A percentile compares a stretch with the other conserved stretches of the same genome.
Evolutionary conservation across 2,888 invertebrate species (phyloP).

Genomic region (Ectemnius cavifrons): DNA sequence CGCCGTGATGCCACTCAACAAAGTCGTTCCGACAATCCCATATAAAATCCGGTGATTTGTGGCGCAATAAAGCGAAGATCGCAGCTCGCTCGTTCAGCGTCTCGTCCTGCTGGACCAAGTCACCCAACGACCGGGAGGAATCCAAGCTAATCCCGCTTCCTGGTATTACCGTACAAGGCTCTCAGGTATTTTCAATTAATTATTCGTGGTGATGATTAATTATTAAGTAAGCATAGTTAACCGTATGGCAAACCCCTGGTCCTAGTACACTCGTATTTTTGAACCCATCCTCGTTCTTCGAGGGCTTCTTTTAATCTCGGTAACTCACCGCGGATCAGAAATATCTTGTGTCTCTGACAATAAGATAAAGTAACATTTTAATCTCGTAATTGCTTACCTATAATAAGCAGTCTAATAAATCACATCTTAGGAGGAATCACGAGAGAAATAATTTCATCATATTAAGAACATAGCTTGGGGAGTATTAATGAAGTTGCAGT

Average conservation of each 20-base stretch:
- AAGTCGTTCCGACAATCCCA: conserved; percentile 75
- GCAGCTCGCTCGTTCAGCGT: conserved; percentile 69
- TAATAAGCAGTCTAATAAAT: neutral
- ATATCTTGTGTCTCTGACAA: conserved; percentile 68
- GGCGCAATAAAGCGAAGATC: conserved; percentile 63
- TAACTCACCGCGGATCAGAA: conserved; percentile 71
- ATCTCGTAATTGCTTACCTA: neutral
- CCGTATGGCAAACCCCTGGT: conserved; percentile 72
- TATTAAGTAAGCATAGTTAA: conserved; percentile 40
- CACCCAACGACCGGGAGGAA: conserved; percentile 63
- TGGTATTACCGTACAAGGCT: conserved; percentile 30
- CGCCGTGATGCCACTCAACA: conserved; percentile 68
- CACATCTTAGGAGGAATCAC: too few relatives aligned
- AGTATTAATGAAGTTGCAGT: too few relatives aligned
- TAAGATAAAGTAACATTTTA: neutral
- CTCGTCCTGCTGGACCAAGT: conserved; percentile 64
- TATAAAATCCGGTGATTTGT: conserved; percentile 68
- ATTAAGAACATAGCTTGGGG: too few relatives aligned
- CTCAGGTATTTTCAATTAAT: too few relatives aligned
- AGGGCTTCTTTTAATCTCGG: conserved; percentile 70
- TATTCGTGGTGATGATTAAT: too few relatives aligned
- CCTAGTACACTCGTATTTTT: conserved; percentile 71
- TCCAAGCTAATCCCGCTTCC: conserved; percentile 65
- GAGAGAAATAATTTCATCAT: too few relatives aligned
- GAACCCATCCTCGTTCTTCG: conserved; percentile 71